A percentile compares a stretch with the other conserved stretches of the same genome.
phyloP scores from a whole-genome alignment of 2,888 invertebrate species.

The Ornithoptera priamus region DNA sequence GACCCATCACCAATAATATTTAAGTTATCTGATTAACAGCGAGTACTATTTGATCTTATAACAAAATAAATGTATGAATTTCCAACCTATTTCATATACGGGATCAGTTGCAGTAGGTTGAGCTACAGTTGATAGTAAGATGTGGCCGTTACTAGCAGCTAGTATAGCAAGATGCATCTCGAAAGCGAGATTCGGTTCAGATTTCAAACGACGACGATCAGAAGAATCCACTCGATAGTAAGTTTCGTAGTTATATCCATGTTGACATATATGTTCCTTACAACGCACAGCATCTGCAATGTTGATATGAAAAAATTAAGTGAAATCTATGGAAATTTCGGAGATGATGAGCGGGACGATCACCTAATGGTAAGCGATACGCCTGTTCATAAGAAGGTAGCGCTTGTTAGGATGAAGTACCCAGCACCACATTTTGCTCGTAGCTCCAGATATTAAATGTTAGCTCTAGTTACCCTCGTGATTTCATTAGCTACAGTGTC shows the following conservation, averaged over 20 bases:
- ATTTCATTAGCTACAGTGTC: too few relatives aligned
- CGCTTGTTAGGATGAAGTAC: too few relatives aligned
- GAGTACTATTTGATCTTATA: too few relatives aligned
- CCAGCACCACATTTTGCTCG: too few relatives aligned
- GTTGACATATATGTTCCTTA: constrained; percentile 75
- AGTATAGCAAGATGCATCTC: constrained; percentile 85
- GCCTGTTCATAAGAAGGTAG: too few relatives aligned
- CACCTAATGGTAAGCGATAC: too few relatives aligned
- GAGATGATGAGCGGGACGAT: too few relatives aligned
- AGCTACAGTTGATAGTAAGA: constrained; percentile 79
- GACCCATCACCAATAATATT: too few relatives aligned
- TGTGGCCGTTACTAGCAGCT: constrained; percentile 84
- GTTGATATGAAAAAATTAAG: not conserved
- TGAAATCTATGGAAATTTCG: too few relatives aligned
- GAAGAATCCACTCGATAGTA: constrained; percentile 74
- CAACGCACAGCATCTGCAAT: constrained; percentile 69
- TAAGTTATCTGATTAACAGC: too few relatives aligned
- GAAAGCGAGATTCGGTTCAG: constrained; percentile 45
- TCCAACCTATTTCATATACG: constrained; percentile 84
- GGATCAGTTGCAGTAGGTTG: constrained; percentile 69
- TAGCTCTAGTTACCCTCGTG: too few relatives aligned
- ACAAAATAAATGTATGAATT: not conserved
- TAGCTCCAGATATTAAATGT: too few relatives aligned
- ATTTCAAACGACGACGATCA: constrained; percentile 42
- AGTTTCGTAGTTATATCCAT: constrained; percentile 80